Conservation (phyloP, 1,140 invertebrate species). For the Lordiphosa clarofinis region DNA sequence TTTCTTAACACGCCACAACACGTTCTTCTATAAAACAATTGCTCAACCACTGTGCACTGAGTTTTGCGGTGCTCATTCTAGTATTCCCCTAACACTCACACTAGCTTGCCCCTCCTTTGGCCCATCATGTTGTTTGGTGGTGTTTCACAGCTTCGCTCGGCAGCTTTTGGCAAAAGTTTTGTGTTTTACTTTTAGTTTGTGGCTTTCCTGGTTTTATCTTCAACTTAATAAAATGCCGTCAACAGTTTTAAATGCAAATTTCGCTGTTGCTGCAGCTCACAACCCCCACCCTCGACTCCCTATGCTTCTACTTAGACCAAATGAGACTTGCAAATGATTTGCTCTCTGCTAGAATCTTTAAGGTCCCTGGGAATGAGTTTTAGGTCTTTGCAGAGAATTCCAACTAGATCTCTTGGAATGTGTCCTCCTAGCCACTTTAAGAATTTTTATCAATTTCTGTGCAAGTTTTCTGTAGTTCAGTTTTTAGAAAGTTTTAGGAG, state of each 20-base stretch:
- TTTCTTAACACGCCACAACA: background rate
- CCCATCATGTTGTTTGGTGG: conserved; percentile 33
- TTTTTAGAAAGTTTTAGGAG: conserved; percentile 48
- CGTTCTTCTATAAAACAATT: background rate
- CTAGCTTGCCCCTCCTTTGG: background rate
- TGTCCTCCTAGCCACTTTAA: conserved; percentile 53
- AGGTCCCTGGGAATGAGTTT: conserved; percentile 20
- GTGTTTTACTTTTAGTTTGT: conserved; percentile 77
- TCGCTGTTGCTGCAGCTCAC: conserved; percentile 46
- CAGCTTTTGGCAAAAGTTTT: conserved; percentile 65
- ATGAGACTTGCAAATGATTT: conserved; percentile 74
- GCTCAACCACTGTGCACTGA: conserved; percentile 21
- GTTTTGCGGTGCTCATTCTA: conserved; percentile 25
- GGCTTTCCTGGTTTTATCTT: conserved; percentile 77
- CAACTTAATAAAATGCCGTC: conserved; percentile 77
- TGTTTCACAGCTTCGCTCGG: conserved; percentile 69
- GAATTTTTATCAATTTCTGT: conserved; percentile 69
- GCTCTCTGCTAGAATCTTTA: conserved; percentile 51
- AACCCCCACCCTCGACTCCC: background rate
- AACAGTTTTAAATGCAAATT: conserved; percentile 78
- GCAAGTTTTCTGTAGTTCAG: conserved; percentile 48
- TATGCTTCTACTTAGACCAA: conserved; percentile 46
- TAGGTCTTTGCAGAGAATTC: background rate
- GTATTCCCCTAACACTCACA: conserved; percentile 2
- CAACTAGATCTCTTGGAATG: conserved; percentile 33